Base-by-base conservation (phyloP, 2,113 vertebrate species). In the Nestor notabilis region DNA sequence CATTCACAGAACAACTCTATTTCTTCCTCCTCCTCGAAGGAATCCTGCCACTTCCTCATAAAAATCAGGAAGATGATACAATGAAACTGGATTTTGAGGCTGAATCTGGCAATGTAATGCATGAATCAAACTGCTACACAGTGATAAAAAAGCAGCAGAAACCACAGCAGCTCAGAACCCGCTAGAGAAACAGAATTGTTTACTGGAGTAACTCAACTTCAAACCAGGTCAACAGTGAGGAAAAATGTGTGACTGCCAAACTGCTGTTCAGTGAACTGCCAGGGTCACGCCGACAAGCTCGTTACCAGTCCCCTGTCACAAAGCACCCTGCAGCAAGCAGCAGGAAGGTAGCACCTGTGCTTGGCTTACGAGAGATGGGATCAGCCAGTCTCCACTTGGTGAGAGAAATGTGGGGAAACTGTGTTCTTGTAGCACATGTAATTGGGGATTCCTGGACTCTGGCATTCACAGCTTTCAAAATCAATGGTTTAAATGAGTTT, bases 51-150 rank as follows among this genome's bases (percentile, higher is more conserved):
- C 19, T 77, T 90, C 31, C 37, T 81, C 46, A 29, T 58, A 28
- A 58, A 71, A 85, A 71, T 21, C 5, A 47, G 35, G 43, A 61
- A 76, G 72, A 43, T 7, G 4, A 37, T 27, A 33, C 21, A 77
- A 14, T 9, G 8, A 25, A 53, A 50, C 28, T 46, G 31, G 37
- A 46, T 58, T 66, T 35, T 66, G 50, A 31, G 60, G 46, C 55
- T 41, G 28, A 68, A 55, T 11, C 17, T 43, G 8, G 43, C 33
- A n/a, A 35, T 0, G 1, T 6, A 39, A 47, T 3, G 11, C 23
- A 61, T 0, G 0, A 29, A 63, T 9, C 72, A 74, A 66, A 76
- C 17, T 17, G 19, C 31, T 24, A 27, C 7, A 7, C 0, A 0
- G 18, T 55, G 33, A 50, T 27, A 11, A 55, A 35, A 18, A 70